These are phyloP conservation scores for Drosophila crucigera DNA, from an alignment of 2,888 invertebrate genomes.

Conservation along the genomic window DNA sequence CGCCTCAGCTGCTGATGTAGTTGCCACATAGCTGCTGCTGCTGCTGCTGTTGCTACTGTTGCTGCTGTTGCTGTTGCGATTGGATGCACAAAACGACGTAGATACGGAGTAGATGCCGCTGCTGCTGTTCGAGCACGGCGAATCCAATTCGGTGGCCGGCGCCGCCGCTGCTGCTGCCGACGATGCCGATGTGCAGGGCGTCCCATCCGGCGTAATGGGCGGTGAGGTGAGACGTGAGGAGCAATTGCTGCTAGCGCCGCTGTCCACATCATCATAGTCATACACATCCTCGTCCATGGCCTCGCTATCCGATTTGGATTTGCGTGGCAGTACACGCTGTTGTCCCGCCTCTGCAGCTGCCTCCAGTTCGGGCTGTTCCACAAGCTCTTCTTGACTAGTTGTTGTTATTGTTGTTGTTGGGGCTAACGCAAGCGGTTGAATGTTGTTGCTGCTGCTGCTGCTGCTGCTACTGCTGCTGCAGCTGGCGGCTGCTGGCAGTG, in stretches of 20 bases:
- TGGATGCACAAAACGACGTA: constrained; percentile 18
- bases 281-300: constrained; percentile 77
- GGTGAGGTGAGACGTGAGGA: constrained; percentile 82
- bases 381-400: constrained; percentile 55
- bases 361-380: constrained; percentile 67
- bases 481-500: constrained; percentile 32
- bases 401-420: constrained; percentile 8
- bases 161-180: constrained; percentile 42
- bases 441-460: not conserved
- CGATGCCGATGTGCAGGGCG: constrained; percentile 69
- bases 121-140: constrained; percentile 69
- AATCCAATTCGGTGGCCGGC: constrained; percentile 57
- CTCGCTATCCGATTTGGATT: constrained; percentile 75
- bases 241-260: constrained; percentile 76
- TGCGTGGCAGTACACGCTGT: constrained; percentile 17
- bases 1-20: constrained; percentile 19
- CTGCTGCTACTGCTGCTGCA: constrained; percentile 8
- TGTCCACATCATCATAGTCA: constrained; percentile 74
- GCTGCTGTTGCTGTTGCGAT: constrained; percentile 22
- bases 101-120: constrained; percentile 56
- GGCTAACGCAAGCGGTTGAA: constrained; percentile 22
- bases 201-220: constrained; percentile 81
- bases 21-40: constrained; percentile 23
- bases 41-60: constrained; percentile 3
- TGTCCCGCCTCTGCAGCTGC: constrained; percentile 18